Evolutionary conservation across 2,888 invertebrate genomes (phyloP).

Genomic region (Synanthedon formicaeformis): DNA sequence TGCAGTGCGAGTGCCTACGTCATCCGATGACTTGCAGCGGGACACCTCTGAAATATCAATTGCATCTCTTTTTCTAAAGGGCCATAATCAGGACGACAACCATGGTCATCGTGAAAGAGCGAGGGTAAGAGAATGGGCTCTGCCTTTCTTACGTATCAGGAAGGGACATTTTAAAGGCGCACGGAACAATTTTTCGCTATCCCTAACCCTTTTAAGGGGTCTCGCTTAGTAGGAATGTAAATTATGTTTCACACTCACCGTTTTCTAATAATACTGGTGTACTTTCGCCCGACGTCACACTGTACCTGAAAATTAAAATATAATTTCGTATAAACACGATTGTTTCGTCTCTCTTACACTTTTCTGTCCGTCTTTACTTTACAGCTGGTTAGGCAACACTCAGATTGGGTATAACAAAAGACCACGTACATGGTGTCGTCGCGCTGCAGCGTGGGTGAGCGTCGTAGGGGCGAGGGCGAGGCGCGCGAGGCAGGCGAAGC

Average conservation of each 20-base stretch:
- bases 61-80: slow-evolving; percentile 2
- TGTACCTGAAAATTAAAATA: slow-evolving; percentile 43
- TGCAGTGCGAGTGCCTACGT: slow-evolving; percentile 41
- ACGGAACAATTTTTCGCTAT: no score
- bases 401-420: not conserved
- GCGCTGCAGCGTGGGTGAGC: slow-evolving; percentile 50
- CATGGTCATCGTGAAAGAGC: not conserved
- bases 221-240: not conserved
- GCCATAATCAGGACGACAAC: no score
- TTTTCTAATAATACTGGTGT: slow-evolving; percentile 65
- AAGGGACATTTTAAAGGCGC: not conserved
- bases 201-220: no score
- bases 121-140: no score
- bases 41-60: slow-evolving; percentile 42
- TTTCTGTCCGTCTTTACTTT: no score
- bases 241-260: slow-evolving; percentile 30
- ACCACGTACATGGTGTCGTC: slow-evolving; percentile 48
- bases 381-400: no score
- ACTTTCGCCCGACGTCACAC: slow-evolving; percentile 65
- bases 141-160: no score
- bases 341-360: no score
- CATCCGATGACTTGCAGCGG: slow-evolving; percentile 62
- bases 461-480: slow-evolving; percentile 22
- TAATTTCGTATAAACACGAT: not conserved
- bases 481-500: slow-evolving; percentile 57